A percentile compares a stretch with the other conserved stretches of the same genome.
Conservation (phyloP, 1,140 invertebrate genomes). For the Zaprionus nigranus region DNA sequence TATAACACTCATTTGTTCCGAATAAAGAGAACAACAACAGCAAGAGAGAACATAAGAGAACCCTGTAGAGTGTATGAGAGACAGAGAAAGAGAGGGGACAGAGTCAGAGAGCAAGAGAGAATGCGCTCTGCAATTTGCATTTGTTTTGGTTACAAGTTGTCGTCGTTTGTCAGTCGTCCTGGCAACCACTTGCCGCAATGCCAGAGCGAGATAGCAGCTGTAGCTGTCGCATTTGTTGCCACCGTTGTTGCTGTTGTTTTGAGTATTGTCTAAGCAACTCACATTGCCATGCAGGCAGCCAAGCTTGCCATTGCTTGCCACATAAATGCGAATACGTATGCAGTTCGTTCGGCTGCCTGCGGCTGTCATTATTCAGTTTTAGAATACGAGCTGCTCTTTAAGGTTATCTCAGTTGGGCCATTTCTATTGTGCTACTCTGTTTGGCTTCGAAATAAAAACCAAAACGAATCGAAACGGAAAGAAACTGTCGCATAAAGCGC, state of each 20-base stretch:
- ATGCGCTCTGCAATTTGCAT: conserved; percentile 61
- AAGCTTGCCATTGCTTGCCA: conserved; percentile 4
- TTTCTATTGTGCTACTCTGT: conserved; percentile 51
- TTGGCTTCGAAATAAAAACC: conserved; percentile 15
- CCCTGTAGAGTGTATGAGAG: background rate
- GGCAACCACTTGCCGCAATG: conserved; percentile 54
- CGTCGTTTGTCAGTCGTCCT: conserved; percentile 67
- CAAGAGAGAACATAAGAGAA: conserved; percentile 11
- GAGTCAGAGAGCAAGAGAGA: conserved; percentile 18
- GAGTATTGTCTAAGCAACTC: conserved; percentile 57
- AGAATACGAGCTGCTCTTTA: conserved; percentile 79
- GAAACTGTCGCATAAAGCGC: background rate
- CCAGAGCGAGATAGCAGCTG: conserved; percentile 44
- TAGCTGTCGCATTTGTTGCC: conserved; percentile 2
- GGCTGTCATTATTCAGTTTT: conserved; percentile 73
- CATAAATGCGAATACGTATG: conserved; percentile 7
- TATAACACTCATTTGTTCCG: conserved; percentile 71
- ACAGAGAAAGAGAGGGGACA: background rate
- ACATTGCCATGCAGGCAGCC: conserved; percentile 38
- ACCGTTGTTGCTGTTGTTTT: conserved; percentile 27
- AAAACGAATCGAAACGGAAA: conserved; percentile 13
- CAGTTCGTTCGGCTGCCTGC: conserved; percentile 51
- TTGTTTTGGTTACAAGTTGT: conserved; percentile 75
- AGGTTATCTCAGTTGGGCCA: conserved; percentile 70
- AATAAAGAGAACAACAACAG: conserved; percentile 13